phyloP scores from a whole-genome alignment of 2,113 vertebrate species.

The Meles meles region DNA sequence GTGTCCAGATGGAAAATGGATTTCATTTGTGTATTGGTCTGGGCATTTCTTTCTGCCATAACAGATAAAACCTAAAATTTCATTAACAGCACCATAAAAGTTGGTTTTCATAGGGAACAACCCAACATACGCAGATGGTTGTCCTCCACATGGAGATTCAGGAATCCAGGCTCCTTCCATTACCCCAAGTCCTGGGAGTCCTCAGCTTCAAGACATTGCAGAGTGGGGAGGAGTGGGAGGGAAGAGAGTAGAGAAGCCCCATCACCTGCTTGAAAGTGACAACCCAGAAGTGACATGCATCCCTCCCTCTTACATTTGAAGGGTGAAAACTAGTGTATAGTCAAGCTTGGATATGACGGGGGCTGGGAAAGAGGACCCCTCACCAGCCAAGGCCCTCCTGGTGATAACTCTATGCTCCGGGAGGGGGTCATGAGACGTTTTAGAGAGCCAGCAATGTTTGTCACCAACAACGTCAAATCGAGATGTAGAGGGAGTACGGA shows the following conservation, averaged over 20 bases:
- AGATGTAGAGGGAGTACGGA: background rate
- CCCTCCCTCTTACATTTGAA: accelerated
- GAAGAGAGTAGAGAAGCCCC: background rate
- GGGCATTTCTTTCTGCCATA: background rate
- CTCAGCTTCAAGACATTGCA: background rate
- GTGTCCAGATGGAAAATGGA: background rate
- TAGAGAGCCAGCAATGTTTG: background rate
- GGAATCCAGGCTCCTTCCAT: background rate
- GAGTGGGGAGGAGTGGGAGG: too few relatives aligned
- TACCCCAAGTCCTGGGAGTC: background rate
- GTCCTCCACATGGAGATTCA: background rate
- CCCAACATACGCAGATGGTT: background rate
- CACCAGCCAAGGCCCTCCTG: background rate
- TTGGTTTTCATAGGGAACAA: background rate
- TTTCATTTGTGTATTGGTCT: background rate
- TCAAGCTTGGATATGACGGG: background rate
- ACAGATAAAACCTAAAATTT: background rate
- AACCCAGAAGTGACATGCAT: background rate
- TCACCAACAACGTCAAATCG: background rate
- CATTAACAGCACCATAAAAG: background rate
- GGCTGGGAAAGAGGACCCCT: background rate
- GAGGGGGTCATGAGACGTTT: background rate
- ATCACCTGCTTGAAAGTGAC: background rate
- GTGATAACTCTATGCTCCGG: background rate
- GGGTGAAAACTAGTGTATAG: background rate